Conservation (phyloP, 2,797 vertebrate genomes). For the Acipenser ruthenus region DNA sequence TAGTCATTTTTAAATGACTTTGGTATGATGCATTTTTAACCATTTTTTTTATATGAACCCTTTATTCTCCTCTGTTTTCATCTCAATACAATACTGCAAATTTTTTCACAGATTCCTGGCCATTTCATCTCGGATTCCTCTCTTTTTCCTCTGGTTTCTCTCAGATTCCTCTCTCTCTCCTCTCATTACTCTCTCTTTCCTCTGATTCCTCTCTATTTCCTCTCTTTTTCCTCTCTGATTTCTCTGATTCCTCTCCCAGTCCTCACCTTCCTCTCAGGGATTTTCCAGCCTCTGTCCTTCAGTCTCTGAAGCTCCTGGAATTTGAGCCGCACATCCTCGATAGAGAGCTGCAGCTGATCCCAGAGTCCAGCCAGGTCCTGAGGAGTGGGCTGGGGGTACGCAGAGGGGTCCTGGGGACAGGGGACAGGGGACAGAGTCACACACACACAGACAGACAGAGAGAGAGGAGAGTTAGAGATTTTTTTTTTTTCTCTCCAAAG, state of each 20-base stretch:
- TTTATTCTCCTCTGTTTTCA: too few species aligned
- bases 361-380: slow-evolving; percentile 96
- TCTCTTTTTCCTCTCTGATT: slow-evolving; percentile 32
- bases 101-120: slow-evolving; percentile 12
- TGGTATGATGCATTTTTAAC: too few species aligned
- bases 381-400: slow-evolving; percentile 88
- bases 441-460: neutral
- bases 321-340: slow-evolving; percentile 92
- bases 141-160: too few species aligned
- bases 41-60: too few species aligned
- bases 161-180: too few species aligned
- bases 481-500: too few species aligned
- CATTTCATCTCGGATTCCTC: slow-evolving; percentile 46
- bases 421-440: slow-evolving; percentile 2
- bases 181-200: too few species aligned
- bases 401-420: slow-evolving; percentile 59
- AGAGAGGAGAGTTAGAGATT: neutral
- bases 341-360: slow-evolving; percentile 96
- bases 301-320: slow-evolving; percentile 93
- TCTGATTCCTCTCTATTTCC: too few species aligned
- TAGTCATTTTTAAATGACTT: too few species aligned
- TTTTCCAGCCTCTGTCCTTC: slow-evolving; percentile 93
- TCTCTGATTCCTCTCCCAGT: too few species aligned
- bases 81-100: too few species aligned
- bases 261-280: slow-evolving; percentile 88